These are phyloP conservation scores for Anagyrus pseudococci DNA, from an alignment of 2,888 invertebrate species.

Conservation along the genomic window DNA sequence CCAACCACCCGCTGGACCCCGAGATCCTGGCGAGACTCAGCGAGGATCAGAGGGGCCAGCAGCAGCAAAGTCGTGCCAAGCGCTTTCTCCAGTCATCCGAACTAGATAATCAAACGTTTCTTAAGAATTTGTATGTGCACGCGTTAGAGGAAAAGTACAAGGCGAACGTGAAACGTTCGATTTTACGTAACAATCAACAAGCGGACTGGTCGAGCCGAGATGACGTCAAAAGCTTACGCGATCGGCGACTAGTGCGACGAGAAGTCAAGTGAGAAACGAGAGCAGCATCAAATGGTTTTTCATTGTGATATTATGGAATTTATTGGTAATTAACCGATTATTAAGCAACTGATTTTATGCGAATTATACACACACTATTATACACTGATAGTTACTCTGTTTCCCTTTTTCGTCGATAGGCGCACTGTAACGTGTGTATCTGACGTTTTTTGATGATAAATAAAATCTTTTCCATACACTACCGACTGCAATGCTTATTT, in stretches of 20 bases:
- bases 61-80: constrained; percentile 55
- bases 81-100: constrained; percentile 48
- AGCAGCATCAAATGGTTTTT: constrained; percentile 46
- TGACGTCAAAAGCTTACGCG: background rate
- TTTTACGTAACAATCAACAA: constrained; percentile 48
- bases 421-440: constrained; percentile 57
- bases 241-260: constrained; percentile 7
- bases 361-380: constrained; percentile 54
- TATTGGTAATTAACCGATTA: constrained; percentile 57
- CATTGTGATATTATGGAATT: constrained; percentile 60
- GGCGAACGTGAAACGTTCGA: constrained; percentile 58
- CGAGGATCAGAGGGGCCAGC: constrained; percentile 38
- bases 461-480: constrained; percentile 57
- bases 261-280: constrained; percentile 28
- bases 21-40: constrained; percentile 30
- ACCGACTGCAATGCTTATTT: constrained; percentile 28
- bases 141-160: constrained; percentile 58
- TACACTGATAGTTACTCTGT: constrained; percentile 56
- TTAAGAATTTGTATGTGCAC: constrained; percentile 57
- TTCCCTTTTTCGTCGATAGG: constrained; percentile 52
- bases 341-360: constrained; percentile 57
- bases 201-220: constrained; percentile 24
- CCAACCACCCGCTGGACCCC: constrained; percentile 45
- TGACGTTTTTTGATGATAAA: constrained; percentile 58
- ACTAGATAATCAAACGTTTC: constrained; percentile 57